A percentile compares a stretch with the other conserved stretches of the same genome.
phyloP scores from a whole-genome alignment of 2,113 vertebrate genomes.

The Channa maculata region DNA sequence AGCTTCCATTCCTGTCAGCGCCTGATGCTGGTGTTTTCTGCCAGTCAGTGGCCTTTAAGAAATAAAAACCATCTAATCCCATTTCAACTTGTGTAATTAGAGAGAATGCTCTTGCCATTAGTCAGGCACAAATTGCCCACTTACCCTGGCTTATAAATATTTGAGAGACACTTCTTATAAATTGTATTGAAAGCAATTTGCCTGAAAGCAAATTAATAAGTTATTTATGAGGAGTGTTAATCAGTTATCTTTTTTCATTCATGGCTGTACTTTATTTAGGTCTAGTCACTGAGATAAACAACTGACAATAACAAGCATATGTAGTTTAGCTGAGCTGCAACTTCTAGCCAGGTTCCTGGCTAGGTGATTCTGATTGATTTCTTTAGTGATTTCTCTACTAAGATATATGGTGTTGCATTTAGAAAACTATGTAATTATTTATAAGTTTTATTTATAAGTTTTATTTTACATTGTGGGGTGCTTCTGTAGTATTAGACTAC shows the following conservation, averaged over 20 bases:
- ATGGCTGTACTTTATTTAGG: slow-evolving; percentile 7
- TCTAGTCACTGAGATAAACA: not conserved
- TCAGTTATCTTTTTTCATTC: slow-evolving; percentile 48
- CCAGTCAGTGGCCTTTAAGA: slow-evolving; percentile 51
- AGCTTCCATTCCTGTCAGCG: slow-evolving; percentile 46
- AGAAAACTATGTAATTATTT: too few species aligned
- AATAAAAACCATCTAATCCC: slow-evolving; percentile 67
- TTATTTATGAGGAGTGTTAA: slow-evolving; percentile 70
- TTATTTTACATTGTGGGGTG: too few species aligned
- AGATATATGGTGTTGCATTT: too few species aligned
- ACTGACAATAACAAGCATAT: not conserved
- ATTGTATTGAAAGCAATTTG: slow-evolving; percentile 63
- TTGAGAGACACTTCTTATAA: slow-evolving; percentile 53
- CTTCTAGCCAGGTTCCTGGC: not conserved
- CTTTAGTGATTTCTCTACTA: too few species aligned
- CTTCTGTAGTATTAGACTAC: too few species aligned
- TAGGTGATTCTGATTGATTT: too few species aligned
- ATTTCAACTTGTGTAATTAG: slow-evolving; percentile 76
- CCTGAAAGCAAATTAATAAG: slow-evolving; percentile 73
- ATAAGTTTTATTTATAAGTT: too few species aligned
- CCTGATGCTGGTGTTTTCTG: slow-evolving; percentile 34
- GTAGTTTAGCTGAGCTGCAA: slow-evolving; percentile 7
- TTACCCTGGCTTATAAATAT: slow-evolving; percentile 67
- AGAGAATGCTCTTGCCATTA: slow-evolving; percentile 60
- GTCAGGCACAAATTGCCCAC: slow-evolving; percentile 64